Percentiles rank a stretch among this genome's conserved stretches.
Conservation (phyloP, 1,140 invertebrate species). For the Amphibalanus amphitrite region DNA sequence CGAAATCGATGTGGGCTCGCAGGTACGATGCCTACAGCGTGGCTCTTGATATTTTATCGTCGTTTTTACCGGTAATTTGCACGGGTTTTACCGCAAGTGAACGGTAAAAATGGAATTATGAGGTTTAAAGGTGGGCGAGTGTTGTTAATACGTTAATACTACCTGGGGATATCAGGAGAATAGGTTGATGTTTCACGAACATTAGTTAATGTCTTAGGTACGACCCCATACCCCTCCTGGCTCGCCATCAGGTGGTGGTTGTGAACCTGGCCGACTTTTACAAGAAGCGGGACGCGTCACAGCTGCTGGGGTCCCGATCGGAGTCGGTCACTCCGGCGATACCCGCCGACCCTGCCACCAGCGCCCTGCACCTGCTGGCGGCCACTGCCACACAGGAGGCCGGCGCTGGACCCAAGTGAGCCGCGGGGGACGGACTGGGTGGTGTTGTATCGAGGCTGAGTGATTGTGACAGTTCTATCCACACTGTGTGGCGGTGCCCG, state of each 20-base stretch:
- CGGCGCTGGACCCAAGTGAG: neutral
- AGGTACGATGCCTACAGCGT: neutral
- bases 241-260: neutral
- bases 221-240: too few species aligned
- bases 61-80: too few species aligned
- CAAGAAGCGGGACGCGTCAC: neutral
- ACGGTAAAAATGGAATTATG: too few species aligned
- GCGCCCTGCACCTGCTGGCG: neutral
- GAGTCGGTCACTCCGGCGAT: neutral
- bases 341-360: neutral
- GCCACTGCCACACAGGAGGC: neutral
- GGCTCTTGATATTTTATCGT: too few species aligned
- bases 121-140: too few species aligned
- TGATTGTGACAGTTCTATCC: too few species aligned
- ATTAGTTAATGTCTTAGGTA: too few species aligned
- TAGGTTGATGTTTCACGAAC: too few species aligned
- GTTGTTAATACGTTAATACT: too few species aligned
- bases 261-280: conserved; percentile 4
- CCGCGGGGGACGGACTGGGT: neutral
- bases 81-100: too few species aligned
- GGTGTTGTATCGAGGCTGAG: neutral
- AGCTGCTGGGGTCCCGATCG: neutral
- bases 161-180: too few species aligned
- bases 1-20: conserved; percentile 3
- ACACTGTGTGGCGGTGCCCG: too few species aligned